A percentile compares a stretch with the other conserved stretches of the same genome.
Conservation (phyloP, 2,113 vertebrate genomes). For the Pardalotus punctatus region DNA sequence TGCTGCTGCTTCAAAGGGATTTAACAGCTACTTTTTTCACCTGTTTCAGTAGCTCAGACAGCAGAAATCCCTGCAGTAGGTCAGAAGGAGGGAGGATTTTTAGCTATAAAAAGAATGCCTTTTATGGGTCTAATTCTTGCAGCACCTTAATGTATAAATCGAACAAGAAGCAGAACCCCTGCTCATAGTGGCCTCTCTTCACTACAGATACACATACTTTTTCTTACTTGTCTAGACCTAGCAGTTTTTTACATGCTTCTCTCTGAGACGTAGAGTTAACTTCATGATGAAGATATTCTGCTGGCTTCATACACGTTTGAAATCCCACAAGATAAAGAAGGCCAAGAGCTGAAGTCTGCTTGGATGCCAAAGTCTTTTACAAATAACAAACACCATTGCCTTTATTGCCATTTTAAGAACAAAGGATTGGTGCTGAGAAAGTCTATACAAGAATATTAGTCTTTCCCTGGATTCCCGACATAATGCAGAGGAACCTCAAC, state of each 20-base stretch:
- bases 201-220: background rate
- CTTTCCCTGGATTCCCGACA: background rate
- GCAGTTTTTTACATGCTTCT: background rate
- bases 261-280: background rate
- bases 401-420: background rate
- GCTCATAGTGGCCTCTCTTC: background rate
- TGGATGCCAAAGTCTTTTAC: background rate
- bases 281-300: background rate
- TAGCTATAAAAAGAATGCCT: background rate
- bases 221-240: background rate
- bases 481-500: accelerated
- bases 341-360: background rate
- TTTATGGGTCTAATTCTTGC: background rate
- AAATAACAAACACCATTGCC: background rate
- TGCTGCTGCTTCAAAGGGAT: background rate
- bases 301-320: background rate
- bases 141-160: background rate
- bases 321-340: background rate
- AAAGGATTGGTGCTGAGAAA: background rate
- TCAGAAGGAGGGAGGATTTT: background rate
- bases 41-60: background rate
- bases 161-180: background rate
- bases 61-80: background rate
- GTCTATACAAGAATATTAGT: background rate
- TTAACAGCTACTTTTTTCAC: background rate